Percentiles rank a stretch among this genome's conserved stretches.
These are phyloP conservation scores for Urocitellus parryii DNA, from an alignment of 2,113 vertebrate species.

Conservation along the genomic window DNA sequence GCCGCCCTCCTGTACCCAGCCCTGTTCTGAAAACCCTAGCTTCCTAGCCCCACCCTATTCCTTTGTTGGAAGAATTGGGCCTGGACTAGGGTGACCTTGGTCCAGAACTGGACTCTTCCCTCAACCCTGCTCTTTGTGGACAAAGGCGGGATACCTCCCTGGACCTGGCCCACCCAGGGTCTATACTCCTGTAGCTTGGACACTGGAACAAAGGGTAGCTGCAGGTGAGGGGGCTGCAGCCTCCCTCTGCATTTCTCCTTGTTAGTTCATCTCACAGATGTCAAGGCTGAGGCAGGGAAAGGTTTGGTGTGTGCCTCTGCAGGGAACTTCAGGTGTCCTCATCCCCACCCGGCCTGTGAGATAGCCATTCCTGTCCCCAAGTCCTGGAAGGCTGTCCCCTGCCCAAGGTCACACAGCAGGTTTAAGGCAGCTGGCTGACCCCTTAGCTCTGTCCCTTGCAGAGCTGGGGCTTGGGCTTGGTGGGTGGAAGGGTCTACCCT, in stretches of 20 bases:
- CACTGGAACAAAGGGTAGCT: constrained; percentile 39
- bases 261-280: neutral
- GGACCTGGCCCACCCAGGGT: neutral
- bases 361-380: neutral
- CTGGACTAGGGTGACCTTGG: constrained; percentile 60
- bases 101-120: neutral
- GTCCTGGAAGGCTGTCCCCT: neutral
- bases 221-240: neutral
- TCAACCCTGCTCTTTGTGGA: neutral
- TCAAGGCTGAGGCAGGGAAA: neutral
- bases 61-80: constrained; percentile 68
- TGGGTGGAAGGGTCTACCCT: neutral
- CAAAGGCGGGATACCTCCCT: neutral
- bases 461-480: neutral
- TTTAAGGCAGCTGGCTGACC: neutral
- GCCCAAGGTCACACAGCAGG: constrained; percentile 67
- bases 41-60: constrained; percentile 49
- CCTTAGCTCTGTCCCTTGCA: neutral
- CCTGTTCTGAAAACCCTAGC: neutral
- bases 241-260: neutral
- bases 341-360: neutral
- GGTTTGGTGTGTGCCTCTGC: neutral
- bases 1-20: no score
- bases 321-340: neutral
- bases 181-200: neutral